Evolutionary conservation across 2,113 vertebrate species (phyloP).

Genomic region (Daphoenositta chrysoptera): DNA sequence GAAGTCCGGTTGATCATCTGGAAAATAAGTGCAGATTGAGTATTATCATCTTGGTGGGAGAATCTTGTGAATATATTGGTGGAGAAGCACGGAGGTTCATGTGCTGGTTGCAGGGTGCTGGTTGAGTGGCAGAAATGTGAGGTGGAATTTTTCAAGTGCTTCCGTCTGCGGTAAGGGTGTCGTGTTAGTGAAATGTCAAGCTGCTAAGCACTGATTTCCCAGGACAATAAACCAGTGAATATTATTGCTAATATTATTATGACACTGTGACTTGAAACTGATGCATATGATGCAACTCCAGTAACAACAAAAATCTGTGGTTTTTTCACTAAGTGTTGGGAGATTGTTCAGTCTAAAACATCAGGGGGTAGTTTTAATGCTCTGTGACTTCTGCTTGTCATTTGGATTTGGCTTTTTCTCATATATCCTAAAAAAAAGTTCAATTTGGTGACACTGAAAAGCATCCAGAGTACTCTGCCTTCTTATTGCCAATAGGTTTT

Average conservation of each 20-base stretch:
- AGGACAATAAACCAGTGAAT: neutral
- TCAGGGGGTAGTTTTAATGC: neutral
- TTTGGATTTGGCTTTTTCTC: neutral
- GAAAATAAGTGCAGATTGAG: slow-evolving; percentile 61
- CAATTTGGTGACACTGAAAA: neutral
- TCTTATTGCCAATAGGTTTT: neutral
- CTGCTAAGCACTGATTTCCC: neutral
- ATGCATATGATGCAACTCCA: neutral
- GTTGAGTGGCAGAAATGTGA: neutral
- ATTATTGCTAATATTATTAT: neutral
- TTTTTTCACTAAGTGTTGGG: neutral
- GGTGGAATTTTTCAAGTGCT: neutral
- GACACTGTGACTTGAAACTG: neutral
- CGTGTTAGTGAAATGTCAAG: neutral
- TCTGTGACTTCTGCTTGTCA: neutral
- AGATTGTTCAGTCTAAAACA: neutral
- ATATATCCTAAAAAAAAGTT: neutral
- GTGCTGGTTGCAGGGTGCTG: neutral
- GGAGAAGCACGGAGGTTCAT: neutral
- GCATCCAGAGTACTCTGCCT: neutral
- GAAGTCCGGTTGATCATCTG: slow-evolving; percentile 53
- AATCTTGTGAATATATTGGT: neutral
- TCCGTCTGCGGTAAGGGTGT: neutral
- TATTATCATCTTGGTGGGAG: slow-evolving; percentile 38
- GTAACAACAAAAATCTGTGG: neutral